Evolutionary conservation across 2,888 invertebrate genomes (phyloP), one percentile per base, ranked within the genome.

Genomic region (Caprella mutica): DNA sequence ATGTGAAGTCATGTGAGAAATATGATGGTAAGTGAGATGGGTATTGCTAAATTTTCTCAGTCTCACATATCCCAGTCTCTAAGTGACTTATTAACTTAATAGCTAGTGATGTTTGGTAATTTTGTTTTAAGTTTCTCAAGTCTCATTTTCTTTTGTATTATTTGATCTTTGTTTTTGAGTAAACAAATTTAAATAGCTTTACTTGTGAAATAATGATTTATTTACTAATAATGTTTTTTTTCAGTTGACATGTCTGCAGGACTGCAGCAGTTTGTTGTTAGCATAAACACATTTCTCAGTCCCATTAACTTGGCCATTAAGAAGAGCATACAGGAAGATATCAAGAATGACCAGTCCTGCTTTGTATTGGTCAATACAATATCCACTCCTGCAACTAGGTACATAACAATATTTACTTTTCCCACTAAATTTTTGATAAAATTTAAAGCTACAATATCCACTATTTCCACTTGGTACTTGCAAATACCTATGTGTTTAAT

Each of bases 11-110:
- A 6, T 59, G 59, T 53, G 39, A 46, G 33, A 50, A 53, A 12
- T 59, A 27, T 39, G 17, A 33, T 19, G 53, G 59, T 59, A 12
- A 50, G 59, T 29, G n/a, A n/a, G n/a, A n/a, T n/a, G n/a, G n/a
- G n/a, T n/a, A n/a, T n/a, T n/a, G n/a, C n/a, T n/a, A n/a, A n/a
- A n/a, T n/a, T n/a, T n/a, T n/a, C n/a, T n/a, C n/a, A n/a, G n/a
- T n/a, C n/a, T n/a, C n/a, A n/a, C n/a, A n/a, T n/a, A n/a, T n/a
- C n/a, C n/a, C n/a, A n/a, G n/a, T n/a, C n/a, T n/a, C n/a, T n/a
- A n/a, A n/a, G n/a, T n/a, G n/a, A n/a, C n/a, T n/a, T n/a, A n/a
- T n/a, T n/a, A n/a, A n/a, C n/a, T n/a, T n/a, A n/a, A n/a, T n/a
- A n/a, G n/a, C n/a, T n/a, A n/a, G n/a, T n/a, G n/a, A n/a, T n/a